Conservation (phyloP, 2,888 invertebrate species). For the Strigamia maritima region DNA sequence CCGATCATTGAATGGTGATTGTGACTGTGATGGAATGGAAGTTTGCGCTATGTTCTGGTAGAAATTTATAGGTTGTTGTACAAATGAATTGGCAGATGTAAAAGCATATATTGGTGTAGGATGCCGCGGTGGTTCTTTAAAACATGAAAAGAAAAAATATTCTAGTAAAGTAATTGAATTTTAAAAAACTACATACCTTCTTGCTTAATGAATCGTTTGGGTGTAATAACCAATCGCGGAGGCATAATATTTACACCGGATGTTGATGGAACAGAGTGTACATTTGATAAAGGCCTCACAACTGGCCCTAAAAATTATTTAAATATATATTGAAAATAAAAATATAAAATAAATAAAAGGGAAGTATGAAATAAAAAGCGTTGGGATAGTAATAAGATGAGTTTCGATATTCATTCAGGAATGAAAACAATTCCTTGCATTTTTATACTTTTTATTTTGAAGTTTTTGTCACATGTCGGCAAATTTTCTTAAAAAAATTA, state of each 20-base stretch:
- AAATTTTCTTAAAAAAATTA: neutral
- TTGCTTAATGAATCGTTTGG: neutral
- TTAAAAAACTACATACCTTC: neutral
- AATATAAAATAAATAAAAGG: neutral
- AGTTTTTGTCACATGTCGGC: neutral
- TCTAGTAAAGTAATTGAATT: neutral
- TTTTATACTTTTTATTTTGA: neutral
- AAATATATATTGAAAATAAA: neutral
- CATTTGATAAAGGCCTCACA: neutral
- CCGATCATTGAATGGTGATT: neutral
- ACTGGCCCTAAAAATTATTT: neutral
- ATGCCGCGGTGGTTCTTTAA: neutral
- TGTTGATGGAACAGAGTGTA: neutral
- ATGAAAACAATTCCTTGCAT: neutral
- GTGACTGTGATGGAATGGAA: slow-evolving; percentile 1
- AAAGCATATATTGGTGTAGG: neutral
- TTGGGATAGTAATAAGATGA: neutral
- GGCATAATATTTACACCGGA: neutral
- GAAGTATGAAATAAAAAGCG: neutral
- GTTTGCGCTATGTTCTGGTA: neutral
- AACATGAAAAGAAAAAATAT: neutral
- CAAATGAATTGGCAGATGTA: neutral
- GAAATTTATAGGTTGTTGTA: neutral
- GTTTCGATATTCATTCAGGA: too few relatives aligned
- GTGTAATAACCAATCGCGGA: neutral